phyloP scores from a whole-genome alignment of 2,797 vertebrate genomes.

The Urocyon cinereoargenteus region DNA sequence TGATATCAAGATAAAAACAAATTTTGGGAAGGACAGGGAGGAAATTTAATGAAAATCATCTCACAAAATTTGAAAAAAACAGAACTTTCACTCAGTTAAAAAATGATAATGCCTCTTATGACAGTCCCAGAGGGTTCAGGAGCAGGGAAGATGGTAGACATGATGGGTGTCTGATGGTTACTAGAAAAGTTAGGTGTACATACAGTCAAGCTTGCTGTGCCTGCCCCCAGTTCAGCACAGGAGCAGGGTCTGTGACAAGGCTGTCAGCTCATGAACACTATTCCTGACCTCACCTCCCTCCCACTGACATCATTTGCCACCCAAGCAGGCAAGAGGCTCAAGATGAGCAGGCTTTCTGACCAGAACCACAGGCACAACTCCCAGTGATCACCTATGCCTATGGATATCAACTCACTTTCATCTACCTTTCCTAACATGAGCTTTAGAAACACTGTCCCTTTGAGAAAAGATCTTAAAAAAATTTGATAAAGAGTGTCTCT shows the following conservation, averaged over 20 bases:
- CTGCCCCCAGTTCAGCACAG: not conserved
- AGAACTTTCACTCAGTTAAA: not conserved
- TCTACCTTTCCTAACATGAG: not conserved
- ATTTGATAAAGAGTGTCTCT: not conserved
- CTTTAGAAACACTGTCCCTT: not conserved
- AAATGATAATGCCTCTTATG: not conserved
- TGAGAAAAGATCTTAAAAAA: not conserved
- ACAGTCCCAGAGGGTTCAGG: not conserved
- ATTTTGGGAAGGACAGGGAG: not conserved
- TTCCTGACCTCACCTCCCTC: not conserved
- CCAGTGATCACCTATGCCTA: not conserved
- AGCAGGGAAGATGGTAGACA: not conserved
- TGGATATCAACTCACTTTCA: not conserved
- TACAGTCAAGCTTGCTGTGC: not conserved
- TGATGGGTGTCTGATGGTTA: not conserved
- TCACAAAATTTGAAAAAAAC: not conserved
- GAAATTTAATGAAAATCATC: not conserved
- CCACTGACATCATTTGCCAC: not conserved
- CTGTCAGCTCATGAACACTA: not conserved
- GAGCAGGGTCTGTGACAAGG: no score
- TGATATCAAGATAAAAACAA: slow-evolving; percentile 19
- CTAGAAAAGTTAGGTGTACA: not conserved
- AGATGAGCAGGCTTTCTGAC: not conserved
- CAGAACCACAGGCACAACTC: not conserved
- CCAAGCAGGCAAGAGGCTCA: not conserved